Conservation (phyloP, 1,140 invertebrate genomes). For the Stratiolaelaps scimitus region DNA sequence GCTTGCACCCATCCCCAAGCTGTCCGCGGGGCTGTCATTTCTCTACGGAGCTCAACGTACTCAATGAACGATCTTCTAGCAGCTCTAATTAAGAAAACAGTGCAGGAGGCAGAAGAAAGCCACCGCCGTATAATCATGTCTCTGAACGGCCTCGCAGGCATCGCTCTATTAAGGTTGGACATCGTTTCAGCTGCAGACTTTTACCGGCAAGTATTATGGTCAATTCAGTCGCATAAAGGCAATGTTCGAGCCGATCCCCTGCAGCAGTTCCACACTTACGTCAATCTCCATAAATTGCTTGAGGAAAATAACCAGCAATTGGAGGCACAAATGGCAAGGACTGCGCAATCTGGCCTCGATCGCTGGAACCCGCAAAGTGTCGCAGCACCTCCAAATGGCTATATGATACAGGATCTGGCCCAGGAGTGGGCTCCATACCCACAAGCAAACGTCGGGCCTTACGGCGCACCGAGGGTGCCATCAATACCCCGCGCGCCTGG, state of each 20-base stretch:
- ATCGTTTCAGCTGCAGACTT: not conserved
- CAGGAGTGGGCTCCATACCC: too few species aligned
- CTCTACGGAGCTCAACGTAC: constrained; percentile 42
- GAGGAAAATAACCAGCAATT: constrained; percentile 30
- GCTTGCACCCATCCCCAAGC: constrained; percentile 59
- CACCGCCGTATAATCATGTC: constrained; percentile 51
- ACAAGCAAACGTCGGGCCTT: too few species aligned
- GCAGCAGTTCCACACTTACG: constrained; percentile 54
- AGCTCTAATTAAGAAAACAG: constrained; percentile 53
- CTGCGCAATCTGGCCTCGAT: too few species aligned
- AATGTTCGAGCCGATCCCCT: constrained; percentile 48
- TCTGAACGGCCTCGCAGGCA: constrained; percentile 47
- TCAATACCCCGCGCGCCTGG: constrained; percentile 45
- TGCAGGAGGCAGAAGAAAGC: constrained; percentile 52
- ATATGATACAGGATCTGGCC: too few species aligned
- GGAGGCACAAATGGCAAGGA: not conserved
- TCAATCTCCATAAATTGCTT: constrained; percentile 50
- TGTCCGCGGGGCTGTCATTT: constrained; percentile 49
- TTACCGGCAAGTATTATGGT: constrained; percentile 44
- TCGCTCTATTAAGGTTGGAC: constrained; percentile 2
- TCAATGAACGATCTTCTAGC: constrained; percentile 56
- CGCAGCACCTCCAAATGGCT: too few species aligned
- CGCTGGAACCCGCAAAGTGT: too few species aligned
- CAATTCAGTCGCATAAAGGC: constrained; percentile 47
- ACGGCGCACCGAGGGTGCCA: not conserved